phyloP scores from a whole-genome alignment of 2,888 invertebrate species.

The Drosophila nr. perissopoda region DNA sequence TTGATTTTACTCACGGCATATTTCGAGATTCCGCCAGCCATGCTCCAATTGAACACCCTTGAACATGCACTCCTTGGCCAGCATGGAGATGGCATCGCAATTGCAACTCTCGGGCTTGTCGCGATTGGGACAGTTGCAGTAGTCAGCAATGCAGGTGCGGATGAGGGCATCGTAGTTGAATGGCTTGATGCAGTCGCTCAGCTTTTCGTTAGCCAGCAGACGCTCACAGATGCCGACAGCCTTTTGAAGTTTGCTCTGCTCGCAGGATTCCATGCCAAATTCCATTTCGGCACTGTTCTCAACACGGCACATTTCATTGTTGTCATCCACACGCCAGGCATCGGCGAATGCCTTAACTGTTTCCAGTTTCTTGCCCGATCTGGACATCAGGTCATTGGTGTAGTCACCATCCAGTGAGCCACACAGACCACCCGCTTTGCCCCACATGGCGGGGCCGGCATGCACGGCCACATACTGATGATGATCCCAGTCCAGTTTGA shows the following conservation, averaged over 20 bases:
- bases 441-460: conserved; percentile 90
- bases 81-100: conserved; percentile 91
- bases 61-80: conserved; percentile 90
- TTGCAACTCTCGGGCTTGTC: conserved; percentile 88
- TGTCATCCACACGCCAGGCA: conserved; percentile 83
- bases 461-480: conserved; percentile 89
- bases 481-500: conserved; percentile 91
- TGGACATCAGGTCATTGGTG: conserved; percentile 89
- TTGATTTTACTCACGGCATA: conserved; percentile 90
- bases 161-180: conserved; percentile 89
- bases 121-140: conserved; percentile 88
- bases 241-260: conserved; percentile 69
- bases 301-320: conserved; percentile 78
- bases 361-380: conserved; percentile 86
- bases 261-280: conserved; percentile 78
- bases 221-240: conserved; percentile 88
- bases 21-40: conserved; percentile 91
- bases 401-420: conserved; percentile 90
- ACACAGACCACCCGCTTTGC: conserved; percentile 92
- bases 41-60: conserved; percentile 88
- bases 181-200: conserved; percentile 88
- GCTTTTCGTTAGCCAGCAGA: conserved; percentile 88
- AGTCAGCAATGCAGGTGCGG: conserved; percentile 92
- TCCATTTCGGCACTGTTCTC: conserved; percentile 80
- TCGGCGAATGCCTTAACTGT: conserved; percentile 84